Evolutionary conservation across 1,140 invertebrate species (phyloP).

Genomic region (Bombus consobrinus): DNA sequence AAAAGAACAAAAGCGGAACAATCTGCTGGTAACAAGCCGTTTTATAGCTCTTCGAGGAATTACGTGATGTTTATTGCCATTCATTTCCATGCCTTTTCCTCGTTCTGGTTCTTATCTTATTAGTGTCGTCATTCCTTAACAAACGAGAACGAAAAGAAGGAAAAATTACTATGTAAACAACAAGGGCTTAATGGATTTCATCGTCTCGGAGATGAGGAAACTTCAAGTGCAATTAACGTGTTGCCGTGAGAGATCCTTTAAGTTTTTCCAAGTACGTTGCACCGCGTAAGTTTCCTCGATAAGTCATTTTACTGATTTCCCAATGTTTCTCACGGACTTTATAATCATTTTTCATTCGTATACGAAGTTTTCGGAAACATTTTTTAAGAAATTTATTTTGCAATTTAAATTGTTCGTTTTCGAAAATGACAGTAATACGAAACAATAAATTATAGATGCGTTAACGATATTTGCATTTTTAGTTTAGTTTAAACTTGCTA

Average conservation of each 20-base stretch:
- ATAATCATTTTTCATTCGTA: not conserved
- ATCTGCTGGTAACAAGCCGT: not conserved
- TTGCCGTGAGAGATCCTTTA: constrained; percentile 24
- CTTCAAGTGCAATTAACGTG: constrained; percentile 45
- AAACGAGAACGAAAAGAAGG: constrained; percentile 4
- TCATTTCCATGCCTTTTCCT: not conserved
- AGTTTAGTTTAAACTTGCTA: too few relatives aligned
- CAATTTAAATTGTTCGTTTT: too few relatives aligned
- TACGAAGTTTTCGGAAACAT: not conserved
- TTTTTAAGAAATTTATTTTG: too few relatives aligned
- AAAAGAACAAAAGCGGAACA: not conserved
- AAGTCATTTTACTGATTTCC: not conserved
- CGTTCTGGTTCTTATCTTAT: not conserved
- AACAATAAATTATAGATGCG: too few relatives aligned
- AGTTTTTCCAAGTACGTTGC: not conserved
- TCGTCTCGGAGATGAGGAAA: constrained; percentile 31
- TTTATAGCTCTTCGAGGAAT: constrained; percentile 3
- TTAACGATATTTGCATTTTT: too few relatives aligned
- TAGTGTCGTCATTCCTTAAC: constrained; percentile 6
- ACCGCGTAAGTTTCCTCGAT: constrained; percentile 40
- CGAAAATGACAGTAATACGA: too few relatives aligned
- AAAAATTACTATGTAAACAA: constrained; percentile 50
- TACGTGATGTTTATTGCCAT: constrained; percentile 29
- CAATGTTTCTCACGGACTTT: not conserved
- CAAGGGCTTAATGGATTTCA: constrained; percentile 53